These are phyloP conservation scores for Melanotaenia maccullochi DNA, from an alignment of 2,797 vertebrate species.

Conservation along the genomic window DNA sequence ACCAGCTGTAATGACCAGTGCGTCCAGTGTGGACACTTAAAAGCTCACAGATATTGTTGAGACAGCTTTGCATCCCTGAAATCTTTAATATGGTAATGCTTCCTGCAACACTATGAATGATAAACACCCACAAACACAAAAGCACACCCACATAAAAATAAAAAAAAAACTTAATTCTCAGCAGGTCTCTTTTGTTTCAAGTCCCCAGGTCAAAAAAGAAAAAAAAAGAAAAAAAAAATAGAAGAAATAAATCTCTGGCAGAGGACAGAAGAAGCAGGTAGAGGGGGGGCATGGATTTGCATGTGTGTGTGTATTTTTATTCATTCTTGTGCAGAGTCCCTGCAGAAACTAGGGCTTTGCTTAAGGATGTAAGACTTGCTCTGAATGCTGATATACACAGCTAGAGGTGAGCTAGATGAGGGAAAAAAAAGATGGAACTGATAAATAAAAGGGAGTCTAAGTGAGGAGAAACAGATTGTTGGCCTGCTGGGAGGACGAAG, in stretches of 20 bases:
- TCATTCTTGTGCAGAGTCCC: slow-evolving; percentile 38
- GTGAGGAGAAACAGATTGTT: slow-evolving; percentile 30
- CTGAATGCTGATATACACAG: slow-evolving; percentile 56
- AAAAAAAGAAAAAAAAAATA: slow-evolving; percentile 17
- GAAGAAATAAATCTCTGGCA: slow-evolving; percentile 43
- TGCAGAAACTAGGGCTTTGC: slow-evolving; percentile 58
- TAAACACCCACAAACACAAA: slow-evolving; percentile 35
- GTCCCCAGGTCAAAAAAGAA: slow-evolving; percentile 28
- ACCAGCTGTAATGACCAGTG: slow-evolving; percentile 45
- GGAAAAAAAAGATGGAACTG: slow-evolving; percentile 28
- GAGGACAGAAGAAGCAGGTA: slow-evolving; percentile 39
- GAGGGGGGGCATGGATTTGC: slow-evolving; percentile 25
- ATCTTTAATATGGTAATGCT: slow-evolving; percentile 54
- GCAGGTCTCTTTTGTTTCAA: slow-evolving; percentile 52
- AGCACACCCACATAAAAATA: slow-evolving; percentile 16
- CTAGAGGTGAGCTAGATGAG: slow-evolving; percentile 40
- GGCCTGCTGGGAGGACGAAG: slow-evolving; percentile 4
- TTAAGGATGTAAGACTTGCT: slow-evolving; percentile 51
- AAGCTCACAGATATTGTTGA: slow-evolving; percentile 30
- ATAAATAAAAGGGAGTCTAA: slow-evolving; percentile 37
- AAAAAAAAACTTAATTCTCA: slow-evolving; percentile 52
- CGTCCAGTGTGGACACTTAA: slow-evolving; percentile 40
- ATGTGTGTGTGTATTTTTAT: slow-evolving; percentile 30
- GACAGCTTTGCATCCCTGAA: slow-evolving; percentile 27
- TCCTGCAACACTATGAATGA: slow-evolving; percentile 28